A percentile compares a stretch with the other conserved stretches of the same genome.
Evolutionary conservation across 2,888 invertebrate genomes (phyloP).

Genomic region (Ametastegia equiseti): DNA sequence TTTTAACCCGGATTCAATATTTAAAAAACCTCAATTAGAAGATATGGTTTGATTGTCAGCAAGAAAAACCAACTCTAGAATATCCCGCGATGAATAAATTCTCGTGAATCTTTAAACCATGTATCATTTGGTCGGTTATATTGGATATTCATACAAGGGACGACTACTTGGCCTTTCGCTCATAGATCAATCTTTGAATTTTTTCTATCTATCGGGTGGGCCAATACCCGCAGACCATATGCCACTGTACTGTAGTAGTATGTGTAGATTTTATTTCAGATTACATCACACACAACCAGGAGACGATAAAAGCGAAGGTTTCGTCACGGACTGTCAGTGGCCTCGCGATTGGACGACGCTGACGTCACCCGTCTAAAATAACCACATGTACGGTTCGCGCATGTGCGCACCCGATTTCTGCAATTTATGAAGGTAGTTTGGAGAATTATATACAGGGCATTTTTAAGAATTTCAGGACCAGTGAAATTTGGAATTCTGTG

Average conservation of each 20-base stretch:
- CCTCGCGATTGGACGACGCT: constrained; percentile 60
- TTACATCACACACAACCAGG: constrained; percentile 10
- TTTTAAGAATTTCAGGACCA: background rate
- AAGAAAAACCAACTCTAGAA: no score
- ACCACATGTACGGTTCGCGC: constrained; percentile 46
- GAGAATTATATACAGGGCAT: background rate
- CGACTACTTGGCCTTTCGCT: background rate
- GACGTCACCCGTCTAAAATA: constrained; percentile 68
- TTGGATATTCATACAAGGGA: background rate
- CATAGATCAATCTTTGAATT: constrained; percentile 1
- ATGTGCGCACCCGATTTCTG: constrained; percentile 22
- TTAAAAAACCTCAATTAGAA: background rate
- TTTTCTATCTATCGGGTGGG: background rate
- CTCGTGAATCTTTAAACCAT: background rate
- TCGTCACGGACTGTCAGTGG: constrained; percentile 63
- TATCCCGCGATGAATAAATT: no score
- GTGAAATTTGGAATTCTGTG: no score
- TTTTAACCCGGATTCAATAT: background rate
- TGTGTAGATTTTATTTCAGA: constrained; percentile 18
- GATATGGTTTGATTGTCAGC: background rate
- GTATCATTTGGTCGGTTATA: background rate
- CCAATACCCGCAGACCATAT: background rate
- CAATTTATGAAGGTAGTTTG: no score
- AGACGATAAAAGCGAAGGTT: constrained; percentile 52
- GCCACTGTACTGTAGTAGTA: background rate